phyloP scores from a whole-genome alignment of 2,888 invertebrate genomes.

The Sinelater perroti region DNA sequence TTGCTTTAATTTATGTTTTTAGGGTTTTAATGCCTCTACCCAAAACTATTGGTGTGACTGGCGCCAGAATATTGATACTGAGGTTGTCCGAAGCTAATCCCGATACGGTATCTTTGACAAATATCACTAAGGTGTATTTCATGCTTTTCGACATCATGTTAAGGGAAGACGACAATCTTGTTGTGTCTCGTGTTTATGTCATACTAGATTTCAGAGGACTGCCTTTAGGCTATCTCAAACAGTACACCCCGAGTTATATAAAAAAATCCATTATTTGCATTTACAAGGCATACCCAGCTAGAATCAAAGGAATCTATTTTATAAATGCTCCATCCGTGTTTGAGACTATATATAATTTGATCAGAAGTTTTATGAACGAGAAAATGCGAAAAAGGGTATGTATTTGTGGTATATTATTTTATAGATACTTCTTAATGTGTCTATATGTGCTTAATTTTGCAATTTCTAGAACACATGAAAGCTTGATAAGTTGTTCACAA shows the following conservation, averaged over 20 bases:
- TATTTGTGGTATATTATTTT: too few species aligned
- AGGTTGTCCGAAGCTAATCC: too few species aligned
- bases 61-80: background rate
- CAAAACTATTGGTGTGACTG: background rate
- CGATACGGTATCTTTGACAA: background rate
- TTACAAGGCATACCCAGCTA: background rate
- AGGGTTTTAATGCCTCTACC: background rate
- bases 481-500: too few species aligned
- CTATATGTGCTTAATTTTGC: too few species aligned
- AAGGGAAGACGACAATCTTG: too few species aligned
- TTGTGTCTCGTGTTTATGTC: background rate
- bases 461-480: too few species aligned
- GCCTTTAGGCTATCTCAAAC: background rate
- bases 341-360: background rate
- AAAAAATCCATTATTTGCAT: background rate
- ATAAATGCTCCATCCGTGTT: background rate
- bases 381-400: slow-evolving; percentile 2
- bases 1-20: background rate
- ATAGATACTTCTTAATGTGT: too few species aligned
- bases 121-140: background rate
- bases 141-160: background rate
- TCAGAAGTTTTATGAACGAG: background rate
- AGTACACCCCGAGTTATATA: background rate
- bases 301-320: too few species aligned
- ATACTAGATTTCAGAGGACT: background rate